Conservation (phyloP, 2,797 vertebrate genomes). For the Euphonia xanthogaster region DNA sequence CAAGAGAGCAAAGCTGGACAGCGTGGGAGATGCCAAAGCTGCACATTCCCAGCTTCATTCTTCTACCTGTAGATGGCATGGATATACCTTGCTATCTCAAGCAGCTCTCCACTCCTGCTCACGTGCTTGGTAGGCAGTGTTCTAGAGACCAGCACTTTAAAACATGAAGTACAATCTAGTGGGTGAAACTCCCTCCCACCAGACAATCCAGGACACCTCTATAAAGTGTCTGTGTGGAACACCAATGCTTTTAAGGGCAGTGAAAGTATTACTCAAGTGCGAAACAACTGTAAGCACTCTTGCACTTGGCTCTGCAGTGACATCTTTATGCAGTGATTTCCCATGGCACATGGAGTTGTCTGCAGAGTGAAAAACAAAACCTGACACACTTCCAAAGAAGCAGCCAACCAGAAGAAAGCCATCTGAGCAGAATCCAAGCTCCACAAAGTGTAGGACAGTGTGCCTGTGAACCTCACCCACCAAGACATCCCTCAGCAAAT, state of each 20-base stretch:
- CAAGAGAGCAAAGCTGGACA: not conserved
- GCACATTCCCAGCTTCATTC: not conserved
- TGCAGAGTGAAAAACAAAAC: not conserved
- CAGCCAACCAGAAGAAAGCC: not conserved
- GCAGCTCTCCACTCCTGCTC: not conserved
- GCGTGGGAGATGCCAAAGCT: rapidly evolving
- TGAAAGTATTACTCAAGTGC: not conserved
- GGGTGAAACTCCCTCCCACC: not conserved
- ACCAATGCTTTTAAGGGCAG: not conserved
- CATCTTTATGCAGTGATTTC: not conserved
- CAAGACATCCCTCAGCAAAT: not conserved
- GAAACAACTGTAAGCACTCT: not conserved
- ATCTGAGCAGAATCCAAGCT: not conserved
- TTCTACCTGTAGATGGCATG: constrained; percentile 57
- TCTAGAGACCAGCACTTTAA: not conserved
- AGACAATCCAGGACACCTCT: not conserved
- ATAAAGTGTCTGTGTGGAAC: not conserved
- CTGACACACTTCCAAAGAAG: not conserved
- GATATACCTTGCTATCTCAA: constrained; percentile 4
- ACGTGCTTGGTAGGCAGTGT: not conserved
- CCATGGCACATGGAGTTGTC: not conserved
- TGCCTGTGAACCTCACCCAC: not conserved
- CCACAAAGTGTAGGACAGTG: not conserved
- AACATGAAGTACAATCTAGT: not conserved
- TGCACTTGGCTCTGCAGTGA: not conserved